Evolutionary conservation across 2,113 vertebrate species (phyloP).

Genomic region (Oncorhynchus clarkii): DNA sequence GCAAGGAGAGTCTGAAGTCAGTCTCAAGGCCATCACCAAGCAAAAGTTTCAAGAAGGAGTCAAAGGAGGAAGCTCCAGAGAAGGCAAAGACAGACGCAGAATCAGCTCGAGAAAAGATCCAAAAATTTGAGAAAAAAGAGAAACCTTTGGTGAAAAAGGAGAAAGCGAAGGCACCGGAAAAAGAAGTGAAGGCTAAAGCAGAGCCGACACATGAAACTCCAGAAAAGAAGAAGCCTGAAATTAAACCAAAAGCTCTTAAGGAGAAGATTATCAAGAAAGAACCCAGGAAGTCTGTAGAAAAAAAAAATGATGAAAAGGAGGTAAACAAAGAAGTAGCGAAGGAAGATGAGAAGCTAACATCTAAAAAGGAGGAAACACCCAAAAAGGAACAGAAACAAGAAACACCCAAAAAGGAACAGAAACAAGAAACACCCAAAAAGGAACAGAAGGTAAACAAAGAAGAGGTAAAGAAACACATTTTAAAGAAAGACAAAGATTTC

Average conservation of each 20-base stretch:
- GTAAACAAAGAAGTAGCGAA: slow-evolving; percentile 63
- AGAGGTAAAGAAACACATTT: slow-evolving; percentile 77
- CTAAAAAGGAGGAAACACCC: slow-evolving; percentile 77
- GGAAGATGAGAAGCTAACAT: slow-evolving; percentile 77
- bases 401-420: slow-evolving; percentile 78
- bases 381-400: slow-evolving; percentile 79
- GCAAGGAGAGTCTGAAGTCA: slow-evolving; percentile 90
- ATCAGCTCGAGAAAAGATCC: slow-evolving; percentile 75
- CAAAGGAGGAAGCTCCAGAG: slow-evolving; percentile 85
- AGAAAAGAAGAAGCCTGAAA: slow-evolving; percentile 83
- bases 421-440: slow-evolving; percentile 8
- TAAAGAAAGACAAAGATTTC: slow-evolving; percentile 71
- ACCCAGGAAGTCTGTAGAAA: slow-evolving; percentile 81
- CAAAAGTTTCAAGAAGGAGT: slow-evolving; percentile 83
- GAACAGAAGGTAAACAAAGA: too few species aligned
- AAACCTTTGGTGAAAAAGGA: slow-evolving; percentile 83
- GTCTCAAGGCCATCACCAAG: slow-evolving; percentile 77
- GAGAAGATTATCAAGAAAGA: slow-evolving; percentile 86
- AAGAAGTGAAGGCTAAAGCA: slow-evolving; percentile 74
- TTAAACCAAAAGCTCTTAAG: slow-evolving; percentile 81
- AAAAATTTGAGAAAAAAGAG: slow-evolving; percentile 88
- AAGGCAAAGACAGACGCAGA: slow-evolving; percentile 70
- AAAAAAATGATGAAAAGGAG: slow-evolving; percentile 85
- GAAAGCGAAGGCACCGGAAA: slow-evolving; percentile 78
- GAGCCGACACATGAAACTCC: slow-evolving; percentile 73